Evolutionary conservation across 2,797 vertebrate genomes (phyloP), one percentile per base, ranked within the genome.

Genomic region (Acanthiza pusilla): DNA sequence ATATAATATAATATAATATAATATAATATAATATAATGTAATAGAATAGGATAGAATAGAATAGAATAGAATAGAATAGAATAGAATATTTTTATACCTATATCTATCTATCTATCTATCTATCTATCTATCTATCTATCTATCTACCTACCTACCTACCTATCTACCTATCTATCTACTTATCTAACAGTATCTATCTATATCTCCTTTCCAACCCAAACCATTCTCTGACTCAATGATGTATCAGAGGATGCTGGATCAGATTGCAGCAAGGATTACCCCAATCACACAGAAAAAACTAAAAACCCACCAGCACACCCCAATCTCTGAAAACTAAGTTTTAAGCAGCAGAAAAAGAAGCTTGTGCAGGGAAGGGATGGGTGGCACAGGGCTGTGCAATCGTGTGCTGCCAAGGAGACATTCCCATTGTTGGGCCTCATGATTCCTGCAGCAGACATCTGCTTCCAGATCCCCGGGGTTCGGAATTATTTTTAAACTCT

Each of bases 361-460:
- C 34, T 73, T 70, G 60, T 30, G 3, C 40, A 43, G 62, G 25
- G 51, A 68, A 91, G 16, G 63, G 70, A 61, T 17, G 34, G 66
- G 54, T 75, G 70, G 36, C 38, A 58, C 73, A 23, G 1, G 3
- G 61, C 77, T 80, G 47, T 22, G 57, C 77, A 87, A 85, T 84
- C 45, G 50, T 20, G 5, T 40, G n/a, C 81, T 88, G 82, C 84
- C 68, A 92, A 70, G 36, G 85, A 94, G 89, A 60, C 45, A 38
- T 16, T 93, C 65, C 67, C 74, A 54, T 81, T 90, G 75, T 86
- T 70, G 71, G 62, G 85, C 55, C 83, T 82, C 72, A 15, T 47
- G 62, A 94, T 85, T 91, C 89, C 82, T 72, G 66, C 88, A 94
- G 89, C 70, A 95, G 89, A 96, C 94, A 96, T 88, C 92, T 97